phyloP scores from a whole-genome alignment of 2,797 vertebrate species.

The Melanotaenia nigrans region DNA sequence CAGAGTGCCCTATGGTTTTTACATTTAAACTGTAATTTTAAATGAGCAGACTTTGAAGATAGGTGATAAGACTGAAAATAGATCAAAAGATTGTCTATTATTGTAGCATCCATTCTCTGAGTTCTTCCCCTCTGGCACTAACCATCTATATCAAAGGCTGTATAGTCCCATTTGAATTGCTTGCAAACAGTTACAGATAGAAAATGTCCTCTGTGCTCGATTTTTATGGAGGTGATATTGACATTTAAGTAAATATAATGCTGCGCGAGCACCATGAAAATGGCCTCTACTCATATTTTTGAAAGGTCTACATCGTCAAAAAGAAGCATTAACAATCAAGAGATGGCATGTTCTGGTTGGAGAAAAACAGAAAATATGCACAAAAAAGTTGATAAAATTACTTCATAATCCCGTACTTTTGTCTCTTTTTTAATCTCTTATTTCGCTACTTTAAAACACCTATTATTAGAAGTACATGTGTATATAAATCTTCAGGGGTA shows the following conservation, averaged over 20 bases:
- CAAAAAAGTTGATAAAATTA: too few relatives aligned
- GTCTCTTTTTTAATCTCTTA: too few relatives aligned
- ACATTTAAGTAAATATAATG: slow-evolving; percentile 39
- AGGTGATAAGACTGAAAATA: slow-evolving; percentile 4
- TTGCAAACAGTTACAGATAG: slow-evolving; percentile 30
- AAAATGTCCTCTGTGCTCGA: slow-evolving; percentile 24
- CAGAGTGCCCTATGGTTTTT: not conserved
- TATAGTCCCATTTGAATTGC: slow-evolving; percentile 45
- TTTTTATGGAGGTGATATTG: slow-evolving; percentile 40
- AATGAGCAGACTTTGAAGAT: not conserved
- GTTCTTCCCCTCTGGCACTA: slow-evolving; percentile 38
- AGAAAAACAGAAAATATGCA: too few relatives aligned
- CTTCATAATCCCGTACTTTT: too few relatives aligned
- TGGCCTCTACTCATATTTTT: slow-evolving; percentile 25
- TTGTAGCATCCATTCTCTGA: slow-evolving; percentile 5
- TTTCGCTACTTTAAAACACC: too few relatives aligned
- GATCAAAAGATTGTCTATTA: slow-evolving; percentile 24
- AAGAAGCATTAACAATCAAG: too few relatives aligned
- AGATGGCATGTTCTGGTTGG: too few relatives aligned
- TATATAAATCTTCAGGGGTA: too few relatives aligned
- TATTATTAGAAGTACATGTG: too few relatives aligned
- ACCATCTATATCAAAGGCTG: slow-evolving; percentile 49
- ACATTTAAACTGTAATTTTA: not conserved
- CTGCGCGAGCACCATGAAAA: slow-evolving; percentile 14
- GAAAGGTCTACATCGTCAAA: too few relatives aligned